Evolutionary conservation across 2,797 vertebrate species (phyloP), one percentile per base, ranked within the genome.

Genomic region (Crocodylus rhombifer): DNA sequence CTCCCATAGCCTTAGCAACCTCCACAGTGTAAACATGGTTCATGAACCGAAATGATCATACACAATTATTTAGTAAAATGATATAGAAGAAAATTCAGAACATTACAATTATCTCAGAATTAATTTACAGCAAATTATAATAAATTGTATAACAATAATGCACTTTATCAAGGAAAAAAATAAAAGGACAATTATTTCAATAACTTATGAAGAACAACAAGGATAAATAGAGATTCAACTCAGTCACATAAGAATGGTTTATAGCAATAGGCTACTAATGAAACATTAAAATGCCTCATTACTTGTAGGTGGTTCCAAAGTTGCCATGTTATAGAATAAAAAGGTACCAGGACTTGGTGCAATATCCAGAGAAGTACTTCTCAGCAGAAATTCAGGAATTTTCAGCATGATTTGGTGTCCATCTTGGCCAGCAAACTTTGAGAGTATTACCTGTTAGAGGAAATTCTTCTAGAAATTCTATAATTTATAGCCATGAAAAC

Each of bases 181-280:
- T 51, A 81, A 36, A 76, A 20, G 13, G 67, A 26, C 0, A 0
- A 8, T 82, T 61, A 63, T 64, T 64, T 14, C 77, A 26, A 36
- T 63, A 82, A n/a, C 73, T 6, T 14, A 14, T 60, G 65, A 42
- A 73, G 83, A 25, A 58, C 9, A 6, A 30, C 33, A 55, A 30
- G 36, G 76, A 0, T 63, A 51, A 30, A 69, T 0, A 0, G 3
- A 30, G 81, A 63, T 64, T 21, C 7, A 55, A n/a, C 26, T 57
- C 26, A 3, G 62, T 4, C 16, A 65, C 0, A 1, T 0, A 10
- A 71, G 60, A 21, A 15, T 6, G 18, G 51, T 51, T 1, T 28
- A 5, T 3, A 0, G 2, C 17, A 13, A 56, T 0, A 0, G 63
- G 6, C 42, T 42, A 42, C 36, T 10, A 18, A 15, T 2, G 23